Percentiles rank a stretch among this genome's conserved stretches.
Conservation (phyloP, 2,113 vertebrate species). For the Etia nguti region DNA sequence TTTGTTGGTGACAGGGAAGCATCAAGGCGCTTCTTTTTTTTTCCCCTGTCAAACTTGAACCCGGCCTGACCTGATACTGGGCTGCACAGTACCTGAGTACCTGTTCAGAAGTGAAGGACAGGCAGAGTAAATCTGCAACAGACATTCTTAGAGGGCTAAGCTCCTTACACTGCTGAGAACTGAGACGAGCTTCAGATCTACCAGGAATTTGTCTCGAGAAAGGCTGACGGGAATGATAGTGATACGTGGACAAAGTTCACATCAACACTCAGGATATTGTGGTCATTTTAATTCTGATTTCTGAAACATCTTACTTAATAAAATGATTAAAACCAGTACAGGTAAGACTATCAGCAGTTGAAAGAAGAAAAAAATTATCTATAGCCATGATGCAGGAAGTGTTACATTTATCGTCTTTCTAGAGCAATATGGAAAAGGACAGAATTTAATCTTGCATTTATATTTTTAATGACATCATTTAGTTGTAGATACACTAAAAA, state of each 20-base stretch:
- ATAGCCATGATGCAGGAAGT: neutral
- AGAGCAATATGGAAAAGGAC: neutral
- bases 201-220: neutral
- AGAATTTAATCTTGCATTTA: neutral
- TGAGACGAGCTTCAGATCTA: neutral
- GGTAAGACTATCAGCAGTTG: neutral
- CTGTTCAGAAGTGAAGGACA: slow-evolving; percentile 12
- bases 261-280: neutral
- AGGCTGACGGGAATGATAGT: neutral
- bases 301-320: neutral
- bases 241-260: neutral
- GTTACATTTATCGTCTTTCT: neutral
- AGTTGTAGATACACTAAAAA: neutral
- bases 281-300: neutral
- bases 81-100: neutral
- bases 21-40: neutral
- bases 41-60: accelerated
- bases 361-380: neutral
- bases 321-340: neutral
- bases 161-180: slow-evolving; percentile 31
- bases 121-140: slow-evolving; percentile 21
- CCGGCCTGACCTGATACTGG: neutral
- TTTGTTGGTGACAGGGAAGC: neutral
- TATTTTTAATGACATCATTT: neutral
- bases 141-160: slow-evolving; percentile 50